A percentile compares a stretch with the other conserved stretches of the same genome.
phyloP scores from a whole-genome alignment of 2,888 invertebrate genomes.

The Drosophila rellima region DNA sequence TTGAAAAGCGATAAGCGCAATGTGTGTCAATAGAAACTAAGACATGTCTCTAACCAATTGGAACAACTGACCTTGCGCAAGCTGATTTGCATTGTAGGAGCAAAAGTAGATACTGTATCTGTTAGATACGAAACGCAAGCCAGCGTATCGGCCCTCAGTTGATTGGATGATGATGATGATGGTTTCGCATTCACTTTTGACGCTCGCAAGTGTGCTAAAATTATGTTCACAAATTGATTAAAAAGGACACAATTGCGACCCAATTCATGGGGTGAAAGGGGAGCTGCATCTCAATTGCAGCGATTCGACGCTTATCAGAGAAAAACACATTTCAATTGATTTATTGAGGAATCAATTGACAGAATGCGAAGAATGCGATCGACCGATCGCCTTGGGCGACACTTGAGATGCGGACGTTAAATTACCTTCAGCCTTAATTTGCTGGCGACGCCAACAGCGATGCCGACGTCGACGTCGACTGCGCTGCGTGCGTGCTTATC shows the following conservation, averaged over 20 bases:
- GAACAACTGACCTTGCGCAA: slow-evolving; percentile 72
- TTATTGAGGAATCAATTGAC: slow-evolving; percentile 72
- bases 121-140: slow-evolving; percentile 32
- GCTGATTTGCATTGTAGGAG: slow-evolving; percentile 58
- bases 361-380: slow-evolving; percentile 56
- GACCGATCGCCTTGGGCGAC: slow-evolving; percentile 70
- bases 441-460: slow-evolving; percentile 20
- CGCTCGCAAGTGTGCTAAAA: slow-evolving; percentile 31
- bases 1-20: slow-evolving; percentile 17
- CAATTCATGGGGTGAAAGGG: slow-evolving; percentile 29
- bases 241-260: slow-evolving; percentile 56
- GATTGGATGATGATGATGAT: neutral
- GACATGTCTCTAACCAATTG: slow-evolving; percentile 42
- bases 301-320: slow-evolving; percentile 49
- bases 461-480: slow-evolving; percentile 17
- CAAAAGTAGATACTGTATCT: slow-evolving; percentile 41
- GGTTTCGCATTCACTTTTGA: slow-evolving; percentile 21
- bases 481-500: slow-evolving; percentile 55
- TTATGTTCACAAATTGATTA: slow-evolving; percentile 44
- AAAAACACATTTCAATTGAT: slow-evolving; percentile 65
- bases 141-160: slow-evolving; percentile 29
- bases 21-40: slow-evolving; percentile 53
- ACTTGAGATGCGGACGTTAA: slow-evolving; percentile 45
- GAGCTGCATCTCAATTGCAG: slow-evolving; percentile 53
- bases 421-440: slow-evolving; percentile 77